Percentiles rank a stretch among this genome's conserved stretches.
These are phyloP conservation scores for Exocentrus adspersus DNA, from an alignment of 2,888 invertebrate species.

Conservation along the genomic window DNA sequence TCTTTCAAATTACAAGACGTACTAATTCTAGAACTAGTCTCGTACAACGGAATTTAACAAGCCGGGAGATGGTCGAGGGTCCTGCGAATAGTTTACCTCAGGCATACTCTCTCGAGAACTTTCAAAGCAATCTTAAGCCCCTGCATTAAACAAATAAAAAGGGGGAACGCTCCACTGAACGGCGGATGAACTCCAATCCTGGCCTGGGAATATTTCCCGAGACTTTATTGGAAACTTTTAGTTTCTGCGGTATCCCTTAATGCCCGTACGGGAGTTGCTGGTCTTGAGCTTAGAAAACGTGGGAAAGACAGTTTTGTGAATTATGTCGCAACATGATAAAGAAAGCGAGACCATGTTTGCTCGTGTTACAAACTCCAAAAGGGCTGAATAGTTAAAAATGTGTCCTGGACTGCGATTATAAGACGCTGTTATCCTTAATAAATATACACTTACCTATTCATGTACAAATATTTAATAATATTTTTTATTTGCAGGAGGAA, in stretches of 20 bases:
- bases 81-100: conserved; percentile 18
- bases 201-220: neutral
- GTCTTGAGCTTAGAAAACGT: no score
- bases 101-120: conserved; percentile 11
- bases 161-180: conserved; percentile 2
- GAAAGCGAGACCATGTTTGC: no score
- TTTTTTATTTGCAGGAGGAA: conserved; percentile 72
- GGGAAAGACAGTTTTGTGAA: no score
- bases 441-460: no score
- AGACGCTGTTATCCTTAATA: no score
- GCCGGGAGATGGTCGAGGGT: conserved; percentile 3
- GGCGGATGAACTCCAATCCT: neutral
- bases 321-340: no score
- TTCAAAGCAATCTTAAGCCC: conserved; percentile 11
- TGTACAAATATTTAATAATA: conserved; percentile 5
- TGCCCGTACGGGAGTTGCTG: no score
- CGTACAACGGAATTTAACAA: conserved; percentile 12
- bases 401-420: no score
- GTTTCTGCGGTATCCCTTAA: neutral
- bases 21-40: conserved; percentile 16
- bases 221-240: neutral
- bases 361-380: no score
- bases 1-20: conserved; percentile 1
- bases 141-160: conserved; percentile 17
- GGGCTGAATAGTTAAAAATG: no score